Evolutionary conservation across 2,888 invertebrate genomes (phyloP), one percentile per base, ranked within the genome.

Genomic region (Diloba caeruleocephala): DNA sequence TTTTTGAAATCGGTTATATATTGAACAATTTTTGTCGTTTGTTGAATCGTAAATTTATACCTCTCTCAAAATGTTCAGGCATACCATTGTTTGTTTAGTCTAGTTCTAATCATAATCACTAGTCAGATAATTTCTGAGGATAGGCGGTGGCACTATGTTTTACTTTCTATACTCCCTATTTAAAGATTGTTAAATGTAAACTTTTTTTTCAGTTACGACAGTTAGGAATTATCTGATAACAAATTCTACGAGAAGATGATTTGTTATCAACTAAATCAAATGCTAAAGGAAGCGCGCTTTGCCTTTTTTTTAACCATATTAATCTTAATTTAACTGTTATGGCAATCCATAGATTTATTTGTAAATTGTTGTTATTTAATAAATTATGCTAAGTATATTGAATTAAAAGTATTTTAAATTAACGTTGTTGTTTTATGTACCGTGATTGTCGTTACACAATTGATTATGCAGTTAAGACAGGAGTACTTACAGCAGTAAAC

Each of bases 171-270:
- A 12, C 9, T 34, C 37, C 1, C 1, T 6, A 10, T 19, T 19
- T 17, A 25, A 12, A 17, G 3, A 48, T 7, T 1, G 14, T 31
- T 6, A 31, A 31, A 14, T 13, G 31, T 25, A 21, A 38, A 34
- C 7, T 37, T 34, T 76, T 77, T 61, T 94, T 94, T 74, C 90
- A 95, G 95, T 80, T 95, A 66, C 94, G 94, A 21, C 94, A 95
- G 71, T 85, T 95, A 52, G 94, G 94, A 51, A 85, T 94, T 66
- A 87, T 94, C 68, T 90, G 84, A 90, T 83, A 80, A 49, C 34
- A 49, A 57, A 49, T 46, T 37, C 42, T 41, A 48, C 34, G 25
- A 46, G 34, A 56, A 69, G 49, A 48, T 25, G 23, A 51, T 60
- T 55, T 19, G 21, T 21, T 21, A 21, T 7, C 2, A 7, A 7